Percentiles rank a stretch among this genome's conserved stretches.
These are phyloP conservation scores for Hecatera dysodea DNA, from an alignment of 2,888 invertebrate species.

Conservation along the genomic window DNA sequence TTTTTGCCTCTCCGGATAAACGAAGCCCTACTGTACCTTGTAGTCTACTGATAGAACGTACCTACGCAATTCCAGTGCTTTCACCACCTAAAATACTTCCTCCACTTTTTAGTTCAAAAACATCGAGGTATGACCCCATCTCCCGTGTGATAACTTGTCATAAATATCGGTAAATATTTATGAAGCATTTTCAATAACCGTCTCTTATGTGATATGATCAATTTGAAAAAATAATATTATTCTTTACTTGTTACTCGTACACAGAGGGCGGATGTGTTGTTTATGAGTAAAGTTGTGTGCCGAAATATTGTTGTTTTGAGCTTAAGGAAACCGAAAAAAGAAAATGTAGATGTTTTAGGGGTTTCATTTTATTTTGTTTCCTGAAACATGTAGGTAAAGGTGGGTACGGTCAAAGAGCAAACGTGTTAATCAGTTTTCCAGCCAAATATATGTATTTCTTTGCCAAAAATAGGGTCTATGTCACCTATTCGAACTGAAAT, in stretches of 20 bases:
- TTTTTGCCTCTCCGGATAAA: too few relatives aligned
- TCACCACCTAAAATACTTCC: too few relatives aligned
- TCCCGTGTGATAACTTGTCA: constrained; percentile 38
- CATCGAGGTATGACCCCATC: neutral
- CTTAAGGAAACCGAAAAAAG: neutral
- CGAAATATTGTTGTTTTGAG: constrained; percentile 22
- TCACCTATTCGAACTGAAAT: too few relatives aligned
- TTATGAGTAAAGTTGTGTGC: constrained; percentile 43
- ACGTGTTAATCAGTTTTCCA: too few relatives aligned
- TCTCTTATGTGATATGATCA: constrained; percentile 56
- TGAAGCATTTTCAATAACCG: constrained; percentile 59
- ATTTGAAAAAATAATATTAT: constrained; percentile 48
- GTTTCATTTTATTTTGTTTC: neutral
- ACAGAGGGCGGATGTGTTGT: constrained; percentile 23
- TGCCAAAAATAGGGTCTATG: too few relatives aligned
- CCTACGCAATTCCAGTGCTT: too few relatives aligned
- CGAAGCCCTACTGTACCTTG: too few relatives aligned
- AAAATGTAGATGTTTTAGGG: neutral
- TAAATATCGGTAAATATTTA: constrained; percentile 56
- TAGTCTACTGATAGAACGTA: too few relatives aligned
- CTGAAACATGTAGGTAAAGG: neutral
- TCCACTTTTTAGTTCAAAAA: constrained; percentile 1
- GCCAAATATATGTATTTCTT: neutral
- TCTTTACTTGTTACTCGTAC: constrained; percentile 43
- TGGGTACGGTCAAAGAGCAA: neutral